Evolutionary conservation across 2,888 invertebrate genomes (phyloP).

Genomic region (Pachymerium ferrugineum): DNA sequence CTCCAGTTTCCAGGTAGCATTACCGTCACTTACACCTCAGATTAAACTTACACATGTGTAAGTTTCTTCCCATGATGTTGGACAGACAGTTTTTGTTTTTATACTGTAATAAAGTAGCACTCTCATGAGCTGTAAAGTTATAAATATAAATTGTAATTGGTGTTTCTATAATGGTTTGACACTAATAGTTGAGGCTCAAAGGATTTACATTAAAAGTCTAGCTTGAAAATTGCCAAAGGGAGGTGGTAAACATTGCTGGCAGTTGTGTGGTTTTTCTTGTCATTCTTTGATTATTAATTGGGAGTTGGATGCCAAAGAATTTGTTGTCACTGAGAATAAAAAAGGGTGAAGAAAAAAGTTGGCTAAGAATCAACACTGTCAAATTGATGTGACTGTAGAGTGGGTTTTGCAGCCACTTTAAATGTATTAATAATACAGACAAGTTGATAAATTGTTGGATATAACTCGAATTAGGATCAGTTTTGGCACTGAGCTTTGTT

Average conservation of each 20-base stretch:
- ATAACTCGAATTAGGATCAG: neutral
- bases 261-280: neutral
- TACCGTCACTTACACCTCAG: no score
- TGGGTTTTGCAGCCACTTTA: no score
- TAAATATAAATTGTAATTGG: no score
- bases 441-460: neutral
- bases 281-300: neutral
- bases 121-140: no score
- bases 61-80: no score
- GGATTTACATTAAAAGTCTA: no score
- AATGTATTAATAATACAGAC: conserved; percentile 9
- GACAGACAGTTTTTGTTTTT: no score
- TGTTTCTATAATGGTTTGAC: neutral
- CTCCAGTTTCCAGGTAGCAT: no score
- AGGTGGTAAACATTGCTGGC: neutral
- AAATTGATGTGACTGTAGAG: neutral
- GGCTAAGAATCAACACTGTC: neutral
- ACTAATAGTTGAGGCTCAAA: no score
- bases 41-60: no score
- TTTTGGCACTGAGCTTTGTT: neutral
- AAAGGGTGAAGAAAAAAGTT: neutral
- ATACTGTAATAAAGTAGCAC: no score
- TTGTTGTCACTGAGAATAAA: neutral
- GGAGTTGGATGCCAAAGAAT: neutral
- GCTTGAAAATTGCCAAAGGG: no score